Conservation (phyloP, 2,797 vertebrate genomes). For the Eleutherodactylus coqui region DNA sequence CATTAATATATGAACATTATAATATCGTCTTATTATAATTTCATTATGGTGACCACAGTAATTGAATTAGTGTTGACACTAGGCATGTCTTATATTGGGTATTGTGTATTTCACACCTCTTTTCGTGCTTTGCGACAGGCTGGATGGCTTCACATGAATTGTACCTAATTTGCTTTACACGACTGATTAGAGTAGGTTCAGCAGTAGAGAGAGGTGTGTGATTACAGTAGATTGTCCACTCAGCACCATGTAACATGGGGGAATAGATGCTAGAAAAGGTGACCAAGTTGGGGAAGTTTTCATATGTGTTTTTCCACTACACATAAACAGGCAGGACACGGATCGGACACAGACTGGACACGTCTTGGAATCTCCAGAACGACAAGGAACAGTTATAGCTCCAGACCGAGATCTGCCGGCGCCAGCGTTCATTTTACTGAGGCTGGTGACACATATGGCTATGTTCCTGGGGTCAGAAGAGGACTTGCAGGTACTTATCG, state of each 20-base stretch:
- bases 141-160: background rate
- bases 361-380: conserved; percentile 77
- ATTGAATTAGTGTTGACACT: background rate
- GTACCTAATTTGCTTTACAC: background rate
- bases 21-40: too few species aligned
- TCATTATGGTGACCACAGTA: too few species aligned
- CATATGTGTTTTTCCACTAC: background rate
- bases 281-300: background rate
- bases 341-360: conserved; percentile 91
- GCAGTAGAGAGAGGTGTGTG: too few species aligned
- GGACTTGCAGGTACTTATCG: conserved; percentile 74
- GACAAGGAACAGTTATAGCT: conserved; percentile 71
- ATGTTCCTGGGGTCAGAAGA: conserved; percentile 82
- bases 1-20: too few species aligned
- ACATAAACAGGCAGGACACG: rapidly evolving
- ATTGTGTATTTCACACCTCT: background rate
- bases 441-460: conserved; percentile 87
- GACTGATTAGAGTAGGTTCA: too few species aligned
- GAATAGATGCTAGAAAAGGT: background rate
- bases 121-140: background rate
- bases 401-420: conserved; percentile 83
- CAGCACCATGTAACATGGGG: background rate
- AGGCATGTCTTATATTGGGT: background rate
- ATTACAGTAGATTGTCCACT: too few species aligned
- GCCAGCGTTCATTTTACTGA: conserved; percentile 77